These are phyloP conservation scores for Theocolax elegans DNA, from an alignment of 1,140 invertebrate genomes.

Conservation along the genomic window DNA sequence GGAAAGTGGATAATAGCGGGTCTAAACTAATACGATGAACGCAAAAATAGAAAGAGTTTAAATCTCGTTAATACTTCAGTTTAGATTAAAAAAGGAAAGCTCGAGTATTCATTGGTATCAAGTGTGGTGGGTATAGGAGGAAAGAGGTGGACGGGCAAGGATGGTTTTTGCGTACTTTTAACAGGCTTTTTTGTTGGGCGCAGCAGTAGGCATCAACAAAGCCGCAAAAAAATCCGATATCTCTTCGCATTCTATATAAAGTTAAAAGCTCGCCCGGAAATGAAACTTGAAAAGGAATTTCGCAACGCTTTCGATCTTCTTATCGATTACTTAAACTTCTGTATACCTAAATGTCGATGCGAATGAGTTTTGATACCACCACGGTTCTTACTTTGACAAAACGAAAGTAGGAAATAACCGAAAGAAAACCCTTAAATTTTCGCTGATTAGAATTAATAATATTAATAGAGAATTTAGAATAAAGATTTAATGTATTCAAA, in stretches of 20 bases:
- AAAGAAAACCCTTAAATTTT: background rate
- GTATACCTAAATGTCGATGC: background rate
- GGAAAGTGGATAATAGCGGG: background rate
- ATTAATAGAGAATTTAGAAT: background rate
- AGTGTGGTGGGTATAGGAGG: too few relatives aligned
- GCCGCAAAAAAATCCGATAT: slow-evolving; percentile 43
- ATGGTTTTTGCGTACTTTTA: too few relatives aligned
- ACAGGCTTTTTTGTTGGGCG: slow-evolving; percentile 1
- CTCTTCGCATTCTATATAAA: slow-evolving; percentile 33
- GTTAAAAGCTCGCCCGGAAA: slow-evolving; percentile 39
- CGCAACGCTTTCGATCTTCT: background rate
- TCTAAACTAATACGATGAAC: slow-evolving; percentile 7
- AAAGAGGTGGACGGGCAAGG: too few relatives aligned
- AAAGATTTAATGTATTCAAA: too few relatives aligned
- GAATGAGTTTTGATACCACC: slow-evolving; percentile 13
- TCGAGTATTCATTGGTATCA: background rate
- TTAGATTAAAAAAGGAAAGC: slow-evolving; percentile 22
- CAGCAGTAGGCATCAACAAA: slow-evolving; percentile 41
- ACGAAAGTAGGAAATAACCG: slow-evolving; percentile 15
- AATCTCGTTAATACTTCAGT: slow-evolving; percentile 15
- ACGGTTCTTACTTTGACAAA: background rate
- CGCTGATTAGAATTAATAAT: background rate
- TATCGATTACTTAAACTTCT: slow-evolving; percentile 37
- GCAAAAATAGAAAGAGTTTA: slow-evolving; percentile 15
- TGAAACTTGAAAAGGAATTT: slow-evolving; percentile 38